These are phyloP conservation scores for Amphipoea lucens DNA, from an alignment of 2,888 invertebrate genomes.

Conservation along the genomic window DNA sequence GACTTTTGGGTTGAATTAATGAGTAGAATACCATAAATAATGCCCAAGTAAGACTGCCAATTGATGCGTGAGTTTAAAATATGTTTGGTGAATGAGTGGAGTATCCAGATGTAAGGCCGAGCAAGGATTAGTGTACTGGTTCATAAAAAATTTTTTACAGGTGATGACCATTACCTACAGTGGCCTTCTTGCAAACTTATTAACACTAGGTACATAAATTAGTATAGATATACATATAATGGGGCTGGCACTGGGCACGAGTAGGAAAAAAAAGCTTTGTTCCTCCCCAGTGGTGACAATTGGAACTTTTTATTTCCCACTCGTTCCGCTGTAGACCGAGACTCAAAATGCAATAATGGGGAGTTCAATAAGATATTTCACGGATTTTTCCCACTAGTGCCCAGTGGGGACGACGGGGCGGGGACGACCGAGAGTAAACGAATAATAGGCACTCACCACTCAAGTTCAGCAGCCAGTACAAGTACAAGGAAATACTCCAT, in stretches of 20 bases:
- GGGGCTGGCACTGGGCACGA: too few species aligned
- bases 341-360: too few species aligned
- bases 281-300: too few species aligned
- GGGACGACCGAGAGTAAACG: too few species aligned
- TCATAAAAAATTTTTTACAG: not conserved
- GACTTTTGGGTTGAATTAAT: not conserved
- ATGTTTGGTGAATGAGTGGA: not conserved
- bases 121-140: not conserved
- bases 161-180: not conserved
- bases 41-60: not conserved
- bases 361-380: too few species aligned
- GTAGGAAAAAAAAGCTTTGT: too few species aligned
- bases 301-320: too few species aligned
- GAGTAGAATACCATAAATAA: not conserved
- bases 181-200: not conserved
- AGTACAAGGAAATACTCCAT: slow-evolving; percentile 93
- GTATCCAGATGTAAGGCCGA: not conserved
- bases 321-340: too few species aligned
- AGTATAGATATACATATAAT: too few species aligned
- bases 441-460: slow-evolving; percentile 80
- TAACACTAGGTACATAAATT: not conserved
- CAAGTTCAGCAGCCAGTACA: slow-evolving; percentile 91
- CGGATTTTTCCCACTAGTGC: too few species aligned
- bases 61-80: not conserved
- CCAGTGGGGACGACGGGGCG: too few species aligned